phyloP scores from a whole-genome alignment of 1,140 invertebrate genomes.

The Rhagoletis zephyria region DNA sequence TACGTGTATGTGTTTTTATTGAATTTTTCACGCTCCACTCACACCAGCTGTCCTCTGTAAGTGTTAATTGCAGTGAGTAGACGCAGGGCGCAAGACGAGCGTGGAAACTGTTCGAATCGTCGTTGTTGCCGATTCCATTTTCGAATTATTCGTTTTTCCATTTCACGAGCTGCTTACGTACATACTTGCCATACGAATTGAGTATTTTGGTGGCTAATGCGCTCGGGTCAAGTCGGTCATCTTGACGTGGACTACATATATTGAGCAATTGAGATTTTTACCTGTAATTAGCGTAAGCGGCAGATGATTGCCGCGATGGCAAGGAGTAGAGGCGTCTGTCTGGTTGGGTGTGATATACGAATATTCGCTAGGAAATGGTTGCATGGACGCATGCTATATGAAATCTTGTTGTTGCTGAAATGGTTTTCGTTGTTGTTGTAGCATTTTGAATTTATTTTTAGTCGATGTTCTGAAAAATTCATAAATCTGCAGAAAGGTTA shows the following conservation, averaged over 20 bases:
- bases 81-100: not conserved
- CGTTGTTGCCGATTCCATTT: not conserved
- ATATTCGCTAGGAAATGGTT: constrained; percentile 13
- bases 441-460: constrained; percentile 5
- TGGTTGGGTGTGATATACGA: not conserved
- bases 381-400: not conserved
- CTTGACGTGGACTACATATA: constrained; percentile 27
- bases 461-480: constrained; percentile 7
- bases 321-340: no score
- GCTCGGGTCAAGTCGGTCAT: constrained; percentile 45
- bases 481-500: not conserved
- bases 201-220: constrained; percentile 14
- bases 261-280: constrained; percentile 19
- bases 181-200: not conserved
- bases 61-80: constrained; percentile 53
- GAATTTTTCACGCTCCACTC: constrained; percentile 43
- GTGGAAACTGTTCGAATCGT: constrained; percentile 7
- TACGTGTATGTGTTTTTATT: constrained; percentile 45
- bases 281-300: constrained; percentile 1
- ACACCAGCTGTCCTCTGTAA: constrained; percentile 30
- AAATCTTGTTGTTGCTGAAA: not conserved
- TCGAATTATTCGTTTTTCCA: not conserved
- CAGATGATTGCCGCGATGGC: not conserved
- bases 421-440: not conserved
- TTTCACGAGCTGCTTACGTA: not conserved